Evolutionary conservation across 2,113 vertebrate genomes (phyloP), one percentile per base, ranked within the genome.

Genomic region (Notiomystis cincta): DNA sequence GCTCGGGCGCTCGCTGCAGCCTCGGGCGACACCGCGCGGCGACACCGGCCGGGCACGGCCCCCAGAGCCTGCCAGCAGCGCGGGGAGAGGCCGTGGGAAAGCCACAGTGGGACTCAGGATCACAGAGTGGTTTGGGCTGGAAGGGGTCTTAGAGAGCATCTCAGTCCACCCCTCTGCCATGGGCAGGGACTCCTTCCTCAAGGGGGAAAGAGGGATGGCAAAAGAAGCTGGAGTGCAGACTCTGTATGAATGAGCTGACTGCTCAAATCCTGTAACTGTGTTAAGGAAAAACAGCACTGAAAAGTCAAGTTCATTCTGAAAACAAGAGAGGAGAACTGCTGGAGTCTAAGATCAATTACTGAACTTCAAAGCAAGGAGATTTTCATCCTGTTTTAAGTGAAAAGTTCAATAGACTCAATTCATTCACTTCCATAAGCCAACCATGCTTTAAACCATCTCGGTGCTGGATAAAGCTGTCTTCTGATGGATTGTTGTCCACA

Each of bases 21-120:
- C 67, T 8, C 33, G 64, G 78, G 89, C 48, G 93, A 92, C 94
- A 81, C 69, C 93, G 82, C 31, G 92, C 56, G 92, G 95, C 12
- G 4, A 23, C 45, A 10, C 7, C 57, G 35, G 31, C 33, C 13
- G 3, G 6, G 0, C 37, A 8, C 42, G 0, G 30, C 9, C 56
- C 21, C 3, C 58, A 1, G 9, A 31, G 35, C 58, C 66, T 22
- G 25, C n/a, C 3, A 5, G 3, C 24, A 18, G 14, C 23, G 37
- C 44, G 4, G 35, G 6, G 4, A 44, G 11, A 16, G 27, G 8
- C 9, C 37, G 3, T 1, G 35, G 57, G 17, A 64, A 72, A 72
- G 17, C 33, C 54, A 6, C 7, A 3, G 3, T 7, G 27, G 3
- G 15, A 50, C 4, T 18, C 0, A 16, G 10, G 11, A 27, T 7